A percentile compares a stretch with the other conserved stretches of the same genome.
Evolutionary conservation across 53 echinoderm and acorn worm genomes (phyloP).

Genomic region (Henricia sp.): DNA sequence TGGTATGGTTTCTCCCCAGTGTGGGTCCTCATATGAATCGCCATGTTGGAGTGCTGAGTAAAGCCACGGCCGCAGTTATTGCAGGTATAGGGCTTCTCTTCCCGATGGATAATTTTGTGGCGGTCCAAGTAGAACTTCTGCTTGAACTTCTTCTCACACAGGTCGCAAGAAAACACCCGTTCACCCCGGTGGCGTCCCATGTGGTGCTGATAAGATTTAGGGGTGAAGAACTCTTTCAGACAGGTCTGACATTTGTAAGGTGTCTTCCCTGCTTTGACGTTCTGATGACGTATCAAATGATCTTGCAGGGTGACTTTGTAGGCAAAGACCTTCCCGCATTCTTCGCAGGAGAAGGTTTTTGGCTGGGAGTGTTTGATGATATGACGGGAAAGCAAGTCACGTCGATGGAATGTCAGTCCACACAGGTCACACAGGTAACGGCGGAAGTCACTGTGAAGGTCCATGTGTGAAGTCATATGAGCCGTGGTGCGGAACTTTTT

Average conservation of each 20-base stretch:
- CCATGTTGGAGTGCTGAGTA: slow-evolving; percentile 80
- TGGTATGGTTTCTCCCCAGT: slow-evolving; percentile 85
- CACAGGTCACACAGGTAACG: slow-evolving; percentile 64
- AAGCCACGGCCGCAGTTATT: slow-evolving; percentile 79
- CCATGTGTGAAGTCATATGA: slow-evolving; percentile 61
- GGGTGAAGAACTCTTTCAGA: slow-evolving; percentile 74
- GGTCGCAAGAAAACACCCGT: slow-evolving; percentile 73
- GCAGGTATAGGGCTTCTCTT: slow-evolving; percentile 79
- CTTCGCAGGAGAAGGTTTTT: slow-evolving; percentile 68
- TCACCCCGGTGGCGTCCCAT: slow-evolving; percentile 76
- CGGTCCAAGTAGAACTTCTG: slow-evolving; percentile 79
- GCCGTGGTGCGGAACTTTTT: slow-evolving; percentile 66
- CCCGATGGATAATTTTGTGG: slow-evolving; percentile 78
- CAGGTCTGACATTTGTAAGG: slow-evolving; percentile 78
- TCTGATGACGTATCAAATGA: slow-evolving; percentile 77
- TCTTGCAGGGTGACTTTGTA: slow-evolving; percentile 74
- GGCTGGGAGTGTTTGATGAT: slow-evolving; percentile 72
- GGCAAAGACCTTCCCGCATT: slow-evolving; percentile 68
- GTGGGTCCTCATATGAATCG: slow-evolving; percentile 82
- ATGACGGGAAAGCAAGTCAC: slow-evolving; percentile 60
- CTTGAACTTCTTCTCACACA: slow-evolving; percentile 74
- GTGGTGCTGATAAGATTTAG: slow-evolving; percentile 77
- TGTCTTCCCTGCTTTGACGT: slow-evolving; percentile 64
- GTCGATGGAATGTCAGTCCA: slow-evolving; percentile 67
- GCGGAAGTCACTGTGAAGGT: slow-evolving; percentile 55